Conservation (phyloP, 2,888 invertebrate species). For the Acholoe squamosa region DNA sequence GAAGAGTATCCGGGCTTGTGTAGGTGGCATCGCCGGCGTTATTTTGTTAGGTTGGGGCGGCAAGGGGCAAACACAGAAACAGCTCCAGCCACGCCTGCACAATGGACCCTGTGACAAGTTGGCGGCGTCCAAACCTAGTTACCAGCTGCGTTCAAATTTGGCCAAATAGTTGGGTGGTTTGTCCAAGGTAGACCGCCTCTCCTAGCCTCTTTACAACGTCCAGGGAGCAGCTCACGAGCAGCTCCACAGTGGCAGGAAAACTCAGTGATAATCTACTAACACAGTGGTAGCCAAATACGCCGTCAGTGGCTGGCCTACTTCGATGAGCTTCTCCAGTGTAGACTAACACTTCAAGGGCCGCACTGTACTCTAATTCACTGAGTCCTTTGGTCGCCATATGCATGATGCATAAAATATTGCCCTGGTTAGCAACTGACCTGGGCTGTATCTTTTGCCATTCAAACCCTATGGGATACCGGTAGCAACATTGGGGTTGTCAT, state of each 20-base stretch:
- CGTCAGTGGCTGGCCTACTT: neutral
- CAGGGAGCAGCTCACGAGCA: neutral
- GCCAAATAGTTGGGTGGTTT: neutral
- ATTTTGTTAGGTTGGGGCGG: neutral
- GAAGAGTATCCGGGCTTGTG: no score
- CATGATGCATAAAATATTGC: no score
- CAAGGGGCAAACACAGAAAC: neutral
- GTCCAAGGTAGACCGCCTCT: neutral
- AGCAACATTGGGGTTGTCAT: no score
- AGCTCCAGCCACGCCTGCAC: neutral
- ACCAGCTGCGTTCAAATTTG: neutral
- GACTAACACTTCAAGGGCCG: no score
- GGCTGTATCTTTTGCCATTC: no score
- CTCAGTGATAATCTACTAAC: neutral
- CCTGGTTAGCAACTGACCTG: no score
- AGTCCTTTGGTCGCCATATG: no score
- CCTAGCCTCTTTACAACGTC: neutral
- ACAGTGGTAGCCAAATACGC: constrained; percentile 10
- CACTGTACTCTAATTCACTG: no score
- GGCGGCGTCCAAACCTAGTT: constrained; percentile 8
- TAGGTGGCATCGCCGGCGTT: neutral
- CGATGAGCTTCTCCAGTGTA: no score
- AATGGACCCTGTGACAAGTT: constrained; percentile 26
- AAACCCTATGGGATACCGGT: no score
- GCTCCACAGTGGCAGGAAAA: neutral